Base-by-base conservation (phyloP, 2,888 invertebrate genomes). In the Caenorhabditis sp. region DNA sequence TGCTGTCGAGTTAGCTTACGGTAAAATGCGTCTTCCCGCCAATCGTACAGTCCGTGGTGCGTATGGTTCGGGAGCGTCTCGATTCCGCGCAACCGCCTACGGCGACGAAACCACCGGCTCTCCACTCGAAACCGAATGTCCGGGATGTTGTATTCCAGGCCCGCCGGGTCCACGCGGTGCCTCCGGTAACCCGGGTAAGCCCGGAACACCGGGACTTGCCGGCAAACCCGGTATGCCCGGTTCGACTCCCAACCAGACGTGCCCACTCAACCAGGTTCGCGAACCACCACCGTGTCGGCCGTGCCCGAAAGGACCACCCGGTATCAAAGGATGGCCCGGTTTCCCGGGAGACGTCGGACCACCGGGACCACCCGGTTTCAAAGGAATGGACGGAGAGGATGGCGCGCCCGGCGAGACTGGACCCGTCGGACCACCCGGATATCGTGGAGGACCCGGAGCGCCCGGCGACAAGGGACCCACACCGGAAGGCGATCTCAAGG, bases 401-500 rank as follows among this genome's bases (percentile, higher is more conserved):
- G 87, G 87, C 17, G 79, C 78, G 23, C 79, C 83, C 12, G 86
- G 86, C 66, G 84, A 85, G 68, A 69, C 83, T 5, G 82, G 82
- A 63, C 75, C 76, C 5, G 68, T 76, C 27, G 82, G 82, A 62
- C 81, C 79, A 27, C 81, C 81, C 19, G 82, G 82, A 55, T 86
- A 84, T 31, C 73, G 81, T 23, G 87, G 87, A 55, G 81, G 81
- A 43, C 87, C 86, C 17, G 87, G 87, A 54, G 79, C 85, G 5
- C 87, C 88, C 4, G 88, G 88, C 59, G 86, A 87, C 71, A 88
- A 88, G 74, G 88, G 87, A 64, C 83, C 83, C 24, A 87, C 87
- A 0, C 87, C 87, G 0, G 81, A 84, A 71, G 87, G 81, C 55
- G 81, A 81, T 50, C 60, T 78, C 54, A 67, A 70, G 24, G 74